Evolutionary conservation across 2,888 invertebrate species (phyloP).

Genomic region (Xestia ashworthii): DNA sequence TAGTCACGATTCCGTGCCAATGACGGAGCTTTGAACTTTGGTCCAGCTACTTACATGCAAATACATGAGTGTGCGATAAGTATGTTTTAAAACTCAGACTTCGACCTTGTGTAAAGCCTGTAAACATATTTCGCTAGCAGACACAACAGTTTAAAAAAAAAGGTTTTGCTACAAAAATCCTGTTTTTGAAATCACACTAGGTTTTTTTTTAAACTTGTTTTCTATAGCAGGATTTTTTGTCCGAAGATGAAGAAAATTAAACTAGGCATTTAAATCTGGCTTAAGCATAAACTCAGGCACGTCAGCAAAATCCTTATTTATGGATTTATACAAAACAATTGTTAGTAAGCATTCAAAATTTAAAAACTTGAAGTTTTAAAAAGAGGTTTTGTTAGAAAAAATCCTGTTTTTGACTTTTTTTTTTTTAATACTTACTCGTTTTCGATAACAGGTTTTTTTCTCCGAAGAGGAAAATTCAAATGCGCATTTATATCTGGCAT

Average conservation of each 20-base stretch:
- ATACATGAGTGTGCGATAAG: constrained; percentile 1
- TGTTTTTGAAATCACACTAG: background rate
- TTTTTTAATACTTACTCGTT: too few relatives aligned
- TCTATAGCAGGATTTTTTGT: background rate
- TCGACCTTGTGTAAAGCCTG: constrained; percentile 15
- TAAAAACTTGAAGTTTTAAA: too few relatives aligned
- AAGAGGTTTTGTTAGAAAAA: too few relatives aligned
- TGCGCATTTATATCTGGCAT: too few relatives aligned
- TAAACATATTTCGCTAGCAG: background rate
- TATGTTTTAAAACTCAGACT: background rate
- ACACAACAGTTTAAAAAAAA: background rate
- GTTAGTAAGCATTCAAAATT: too few relatives aligned
- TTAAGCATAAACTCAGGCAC: background rate
- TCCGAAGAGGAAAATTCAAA: too few relatives aligned
- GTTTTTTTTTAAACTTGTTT: background rate
- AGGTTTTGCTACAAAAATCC: background rate
- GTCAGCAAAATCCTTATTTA: background rate
- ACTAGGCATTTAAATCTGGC: background rate
- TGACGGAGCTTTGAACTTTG: constrained; percentile 39
- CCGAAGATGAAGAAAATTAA: background rate
- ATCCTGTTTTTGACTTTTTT: too few relatives aligned
- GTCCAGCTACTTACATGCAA: constrained; percentile 9
- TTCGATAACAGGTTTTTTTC: too few relatives aligned
- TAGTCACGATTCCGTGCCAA: constrained; percentile 15
- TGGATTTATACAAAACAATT: background rate